Conservation (phyloP, 2,797 vertebrate species). For the Pogonophryne albipinna region DNA sequence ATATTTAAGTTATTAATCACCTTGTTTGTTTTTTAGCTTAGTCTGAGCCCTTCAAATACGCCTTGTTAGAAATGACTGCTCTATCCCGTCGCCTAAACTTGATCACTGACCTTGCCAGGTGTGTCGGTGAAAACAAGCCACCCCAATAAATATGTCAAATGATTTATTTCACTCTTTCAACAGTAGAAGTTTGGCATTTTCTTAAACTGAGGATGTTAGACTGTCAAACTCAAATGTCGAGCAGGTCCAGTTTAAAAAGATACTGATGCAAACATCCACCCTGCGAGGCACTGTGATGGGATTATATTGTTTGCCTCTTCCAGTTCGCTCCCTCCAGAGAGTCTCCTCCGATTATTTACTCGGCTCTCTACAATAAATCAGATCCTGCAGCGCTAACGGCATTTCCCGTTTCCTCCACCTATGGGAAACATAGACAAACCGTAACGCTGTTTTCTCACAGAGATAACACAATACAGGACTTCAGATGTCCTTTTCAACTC, state of each 20-base stretch:
- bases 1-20: too few species aligned
- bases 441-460: slow-evolving; percentile 62
- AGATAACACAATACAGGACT: slow-evolving; percentile 53
- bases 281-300: slow-evolving; percentile 25
- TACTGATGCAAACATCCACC: slow-evolving; percentile 34
- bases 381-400: slow-evolving; percentile 50
- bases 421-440: slow-evolving; percentile 64
- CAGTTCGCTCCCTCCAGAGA: slow-evolving; percentile 47
- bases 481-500: slow-evolving; percentile 69
- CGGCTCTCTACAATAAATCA: slow-evolving; percentile 67
- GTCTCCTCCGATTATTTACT: slow-evolving; percentile 71
- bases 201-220: slow-evolving; percentile 9
- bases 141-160: slow-evolving; percentile 33
- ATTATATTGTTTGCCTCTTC: slow-evolving; percentile 40
- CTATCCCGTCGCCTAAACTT: neutral
- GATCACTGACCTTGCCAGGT: neutral
- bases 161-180: slow-evolving; percentile 25
- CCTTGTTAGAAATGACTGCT: neutral
- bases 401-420: slow-evolving; percentile 66
- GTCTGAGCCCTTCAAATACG: too few species aligned
- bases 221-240: slow-evolving; percentile 7
- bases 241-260: slow-evolving; percentile 11
- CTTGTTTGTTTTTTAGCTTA: too few species aligned
- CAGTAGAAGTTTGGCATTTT: neutral
- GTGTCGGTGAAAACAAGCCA: neutral